These are phyloP conservation scores for Mythimna vitellina DNA, from an alignment of 2,888 invertebrate genomes.

Conservation along the genomic window DNA sequence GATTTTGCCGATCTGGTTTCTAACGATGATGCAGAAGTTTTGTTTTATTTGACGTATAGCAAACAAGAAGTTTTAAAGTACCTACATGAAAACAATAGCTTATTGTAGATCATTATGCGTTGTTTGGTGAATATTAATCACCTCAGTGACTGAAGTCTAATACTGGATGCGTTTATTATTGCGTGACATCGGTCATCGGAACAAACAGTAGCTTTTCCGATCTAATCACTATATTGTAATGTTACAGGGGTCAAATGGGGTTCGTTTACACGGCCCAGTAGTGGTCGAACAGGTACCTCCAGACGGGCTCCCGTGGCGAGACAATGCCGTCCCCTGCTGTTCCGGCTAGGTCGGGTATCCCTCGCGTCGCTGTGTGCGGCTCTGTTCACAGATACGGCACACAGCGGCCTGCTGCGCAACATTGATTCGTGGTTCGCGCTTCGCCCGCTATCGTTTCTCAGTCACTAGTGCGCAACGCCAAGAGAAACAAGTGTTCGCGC, in stretches of 20 bases:
- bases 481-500: slow-evolving; percentile 83
- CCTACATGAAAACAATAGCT: slow-evolving; percentile 36
- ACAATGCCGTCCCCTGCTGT: slow-evolving; percentile 74
- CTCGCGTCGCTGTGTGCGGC: slow-evolving; percentile 73
- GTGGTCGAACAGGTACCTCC: slow-evolving; percentile 76
- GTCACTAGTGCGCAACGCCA: slow-evolving; percentile 90
- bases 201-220: slow-evolving; percentile 50
- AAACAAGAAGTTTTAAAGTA: slow-evolving; percentile 12
- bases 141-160: slow-evolving; percentile 6
- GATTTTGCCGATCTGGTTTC: not conserved
- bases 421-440: slow-evolving; percentile 88
- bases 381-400: slow-evolving; percentile 72
- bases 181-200: slow-evolving; percentile 29
- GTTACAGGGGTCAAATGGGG: slow-evolving; percentile 71
- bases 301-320: slow-evolving; percentile 72
- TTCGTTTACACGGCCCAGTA: slow-evolving; percentile 76
- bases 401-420: slow-evolving; percentile 83
- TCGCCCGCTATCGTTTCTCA: slow-evolving; percentile 80
- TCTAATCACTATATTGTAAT: slow-evolving; percentile 48
- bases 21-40: not conserved
- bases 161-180: slow-evolving; percentile 17
- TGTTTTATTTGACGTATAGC: not conserved
- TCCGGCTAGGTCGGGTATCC: slow-evolving; percentile 65
- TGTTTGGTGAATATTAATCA: slow-evolving; percentile 45
- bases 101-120: slow-evolving; percentile 20